These are phyloP conservation scores for Melinaea menophilus DNA, from an alignment of 2,888 invertebrate genomes.

Conservation along the genomic window DNA sequence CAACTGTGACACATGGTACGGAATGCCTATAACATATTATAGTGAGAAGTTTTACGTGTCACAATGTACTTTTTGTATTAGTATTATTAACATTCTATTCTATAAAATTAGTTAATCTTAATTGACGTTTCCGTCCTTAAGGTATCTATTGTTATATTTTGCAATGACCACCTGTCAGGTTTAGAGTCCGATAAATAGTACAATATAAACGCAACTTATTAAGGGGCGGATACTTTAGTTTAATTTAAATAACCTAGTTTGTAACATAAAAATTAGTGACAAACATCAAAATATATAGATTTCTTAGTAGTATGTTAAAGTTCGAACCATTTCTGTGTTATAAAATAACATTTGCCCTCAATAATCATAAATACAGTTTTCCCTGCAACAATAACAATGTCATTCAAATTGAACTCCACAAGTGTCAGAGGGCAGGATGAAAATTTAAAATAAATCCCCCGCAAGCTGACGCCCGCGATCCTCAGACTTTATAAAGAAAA, in stretches of 20 bases:
- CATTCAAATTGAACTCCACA: slow-evolving; percentile 47
- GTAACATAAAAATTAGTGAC: too few relatives aligned
- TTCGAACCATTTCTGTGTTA: slow-evolving; percentile 32
- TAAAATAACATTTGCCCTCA: slow-evolving; percentile 44
- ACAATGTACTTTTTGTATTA: slow-evolving; percentile 7
- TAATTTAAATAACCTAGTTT: too few relatives aligned
- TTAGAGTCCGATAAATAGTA: slow-evolving; percentile 13
- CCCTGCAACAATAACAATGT: slow-evolving; percentile 40
- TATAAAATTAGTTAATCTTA: slow-evolving; percentile 33
- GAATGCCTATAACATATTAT: slow-evolving; percentile 29
- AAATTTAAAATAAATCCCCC: slow-evolving; percentile 66
- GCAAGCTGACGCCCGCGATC: slow-evolving; percentile 36
- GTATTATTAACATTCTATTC: slow-evolving; percentile 21
- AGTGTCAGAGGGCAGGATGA: slow-evolving; percentile 50
- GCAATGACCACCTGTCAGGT: slow-evolving; percentile 50
- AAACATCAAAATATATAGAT: too few relatives aligned
- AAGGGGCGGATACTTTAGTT: slow-evolving; percentile 47
- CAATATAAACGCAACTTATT: slow-evolving; percentile 8
- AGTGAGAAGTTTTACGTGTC: slow-evolving; percentile 12
- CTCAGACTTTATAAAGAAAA: not conserved
- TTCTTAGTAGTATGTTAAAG: not conserved
- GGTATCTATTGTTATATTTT: slow-evolving; percentile 27
- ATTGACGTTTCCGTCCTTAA: slow-evolving; percentile 39
- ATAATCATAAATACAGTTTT: slow-evolving; percentile 38
- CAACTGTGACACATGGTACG: slow-evolving; percentile 43